Conservation (phyloP, 2,888 invertebrate species). For the Willowsia nigromaculata region DNA sequence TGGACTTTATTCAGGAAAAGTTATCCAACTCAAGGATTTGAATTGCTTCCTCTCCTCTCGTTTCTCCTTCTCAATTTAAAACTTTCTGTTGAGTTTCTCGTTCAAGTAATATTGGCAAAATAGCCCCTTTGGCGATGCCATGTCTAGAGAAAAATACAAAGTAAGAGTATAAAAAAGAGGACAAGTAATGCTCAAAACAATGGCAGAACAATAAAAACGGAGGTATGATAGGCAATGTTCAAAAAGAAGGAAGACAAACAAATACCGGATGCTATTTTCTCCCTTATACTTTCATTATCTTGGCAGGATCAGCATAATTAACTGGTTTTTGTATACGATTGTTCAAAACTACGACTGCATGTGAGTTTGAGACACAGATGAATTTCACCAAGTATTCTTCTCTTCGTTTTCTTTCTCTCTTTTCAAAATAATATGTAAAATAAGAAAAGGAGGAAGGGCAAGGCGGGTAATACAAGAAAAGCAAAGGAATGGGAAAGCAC, state of each 20-base stretch:
- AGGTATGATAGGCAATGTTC: neutral
- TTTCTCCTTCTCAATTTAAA: neutral
- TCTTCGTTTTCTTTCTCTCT: neutral
- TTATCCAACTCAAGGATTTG: neutral
- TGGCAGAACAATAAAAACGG: neutral
- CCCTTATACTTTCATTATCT: constrained; percentile 43
- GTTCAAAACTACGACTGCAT: neutral
- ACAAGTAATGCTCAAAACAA: neutral
- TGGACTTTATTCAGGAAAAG: neutral
- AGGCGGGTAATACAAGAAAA: neutral
- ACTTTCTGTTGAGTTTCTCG: neutral
- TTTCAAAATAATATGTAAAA: constrained; percentile 4
- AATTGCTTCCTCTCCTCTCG: constrained; percentile 21
- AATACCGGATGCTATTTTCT: constrained; percentile 41
- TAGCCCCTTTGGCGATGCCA: constrained; percentile 11
- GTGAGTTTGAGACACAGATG: neutral
- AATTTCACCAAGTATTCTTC: neutral
- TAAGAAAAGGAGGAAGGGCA: neutral
- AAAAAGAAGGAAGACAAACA: too few species aligned
- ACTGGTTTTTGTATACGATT: constrained; percentile 13
- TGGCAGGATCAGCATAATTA: constrained; percentile 60
- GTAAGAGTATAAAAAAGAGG: neutral
- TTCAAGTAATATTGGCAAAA: constrained; percentile 19
- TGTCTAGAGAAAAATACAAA: constrained; percentile 70
- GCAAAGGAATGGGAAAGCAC: constrained; percentile 15